A percentile compares a stretch with the other conserved stretches of the same genome.
Conservation (phyloP, 30 jellyfish, hydroid and myxozoan species). For the Aurelia coerulea region DNA sequence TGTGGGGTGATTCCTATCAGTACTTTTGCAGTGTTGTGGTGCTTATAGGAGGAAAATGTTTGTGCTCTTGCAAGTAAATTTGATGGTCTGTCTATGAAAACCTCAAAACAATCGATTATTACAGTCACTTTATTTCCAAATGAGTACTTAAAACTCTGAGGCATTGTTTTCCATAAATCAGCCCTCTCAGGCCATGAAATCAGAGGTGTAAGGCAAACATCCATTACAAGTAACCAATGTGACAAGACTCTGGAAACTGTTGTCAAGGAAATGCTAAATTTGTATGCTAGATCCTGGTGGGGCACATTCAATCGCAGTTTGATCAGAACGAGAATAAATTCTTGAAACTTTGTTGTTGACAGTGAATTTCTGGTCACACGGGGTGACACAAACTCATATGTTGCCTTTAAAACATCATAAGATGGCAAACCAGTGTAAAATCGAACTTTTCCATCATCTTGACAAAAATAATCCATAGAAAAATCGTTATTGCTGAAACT, state of each 20-base stretch:
- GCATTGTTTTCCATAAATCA: slow-evolving; percentile 50
- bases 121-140: slow-evolving; percentile 31
- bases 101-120: slow-evolving; percentile 55
- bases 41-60: slow-evolving; percentile 42
- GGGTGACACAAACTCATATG: slow-evolving; percentile 28
- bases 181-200: slow-evolving; percentile 20
- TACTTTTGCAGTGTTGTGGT: slow-evolving; percentile 38
- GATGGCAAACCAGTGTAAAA: slow-evolving; percentile 47
- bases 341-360: slow-evolving; percentile 40
- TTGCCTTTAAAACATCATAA: slow-evolving; percentile 40
- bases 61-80: slow-evolving; percentile 63
- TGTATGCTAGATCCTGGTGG: slow-evolving; percentile 50
- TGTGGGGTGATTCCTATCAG: slow-evolving; percentile 44
- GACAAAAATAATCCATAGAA: slow-evolving; percentile 3
- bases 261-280: background rate
- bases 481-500: background rate
- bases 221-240: slow-evolving; percentile 27
- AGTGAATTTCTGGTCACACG: slow-evolving; percentile 38
- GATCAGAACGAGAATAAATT: slow-evolving; percentile 37
- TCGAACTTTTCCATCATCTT: slow-evolving; percentile 41
- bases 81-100: slow-evolving; percentile 49
- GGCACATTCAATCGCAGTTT: slow-evolving; percentile 45
- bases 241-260: slow-evolving; percentile 20
- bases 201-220: background rate
- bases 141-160: slow-evolving; percentile 16